Base-by-base conservation (phyloP, 2,888 invertebrate genomes). In the Rhabditoides inermis region DNA sequence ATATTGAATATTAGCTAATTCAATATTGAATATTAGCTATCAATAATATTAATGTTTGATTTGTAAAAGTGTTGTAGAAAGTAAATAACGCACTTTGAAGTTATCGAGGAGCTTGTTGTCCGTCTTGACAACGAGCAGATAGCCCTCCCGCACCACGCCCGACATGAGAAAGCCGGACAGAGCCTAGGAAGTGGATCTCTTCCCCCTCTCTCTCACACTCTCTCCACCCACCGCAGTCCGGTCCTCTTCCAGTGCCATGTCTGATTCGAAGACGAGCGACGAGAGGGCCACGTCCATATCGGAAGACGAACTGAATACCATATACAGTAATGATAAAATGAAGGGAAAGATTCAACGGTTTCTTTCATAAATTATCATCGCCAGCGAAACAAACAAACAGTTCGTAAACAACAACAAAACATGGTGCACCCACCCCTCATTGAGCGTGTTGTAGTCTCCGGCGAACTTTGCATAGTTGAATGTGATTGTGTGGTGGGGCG, bases 381-480 rank as follows among this genome's bases (percentile, higher is more conserved):
- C 64, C 71, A 58, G 90, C 90, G 25, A 18, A 20, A 25, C 7
- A 20, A 7, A n/a, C 10, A 6, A 23, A 44, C 26, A 10, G 6
- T 18, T 18, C n/a, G n/a, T 37, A 23, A n/a, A n/a, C n/a, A n/a
- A n/a, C n/a, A n/a, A n/a, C n/a, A n/a, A n/a, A n/a, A n/a, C n/a
- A n/a, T n/a, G n/a, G n/a, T n/a, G n/a, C n/a, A 40, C 47, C 3
- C 27, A 55, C 55, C 49, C 42, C 20, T 46, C 23, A 49, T 36
- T 49, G 3, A 56, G 18, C 28, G 49, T 64, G 44, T 68, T 64
- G 78, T 88, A 91, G 63, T 85, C 85, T 53, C 88, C 88, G 18
- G 89, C 86, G 77, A 90, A 94, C 44, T 84, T 84, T 74, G 83
- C 85, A 77, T 91, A 92, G 78, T 91, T 92, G 78, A 88, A 92